These are phyloP conservation scores for fruit fly (Drosophila melanogaster) DNA, from an alignment of 1,140 invertebrate genomes.

Conservation along the genomic window DNA sequence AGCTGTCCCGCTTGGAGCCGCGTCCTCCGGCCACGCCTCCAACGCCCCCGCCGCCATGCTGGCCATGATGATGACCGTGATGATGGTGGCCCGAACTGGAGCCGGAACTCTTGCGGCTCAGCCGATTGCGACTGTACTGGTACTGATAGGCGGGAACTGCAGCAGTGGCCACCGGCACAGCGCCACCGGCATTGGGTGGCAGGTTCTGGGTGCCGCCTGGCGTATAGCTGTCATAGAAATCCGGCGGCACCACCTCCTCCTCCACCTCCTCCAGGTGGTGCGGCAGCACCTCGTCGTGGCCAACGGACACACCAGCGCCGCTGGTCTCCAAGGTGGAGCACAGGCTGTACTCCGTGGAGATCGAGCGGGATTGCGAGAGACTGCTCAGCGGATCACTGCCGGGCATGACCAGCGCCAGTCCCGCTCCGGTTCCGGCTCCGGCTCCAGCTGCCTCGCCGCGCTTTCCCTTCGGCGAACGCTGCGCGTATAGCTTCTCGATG, in stretches of 20 bases:
- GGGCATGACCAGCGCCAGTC: slow-evolving; percentile 56
- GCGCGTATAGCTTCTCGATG: slow-evolving; percentile 75
- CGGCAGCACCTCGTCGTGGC: slow-evolving; percentile 19
- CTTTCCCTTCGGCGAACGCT: slow-evolving; percentile 69
- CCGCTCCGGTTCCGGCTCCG: background rate
- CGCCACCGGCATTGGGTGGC: slow-evolving; percentile 22
- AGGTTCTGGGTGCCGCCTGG: slow-evolving; percentile 68
- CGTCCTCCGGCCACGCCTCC: slow-evolving; percentile 28
- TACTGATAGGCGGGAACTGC: slow-evolving; percentile 72
- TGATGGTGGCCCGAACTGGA: slow-evolving; percentile 67
- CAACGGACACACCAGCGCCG: slow-evolving; percentile 1
- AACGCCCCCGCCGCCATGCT: slow-evolving; percentile 21
- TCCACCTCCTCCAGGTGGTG: slow-evolving; percentile 7
- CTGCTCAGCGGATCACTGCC: slow-evolving; percentile 68
- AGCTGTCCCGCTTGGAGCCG: slow-evolving; percentile 74
- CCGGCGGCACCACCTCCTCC: slow-evolving; percentile 77
- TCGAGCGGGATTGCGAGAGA: slow-evolving; percentile 57
- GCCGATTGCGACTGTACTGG: slow-evolving; percentile 72
- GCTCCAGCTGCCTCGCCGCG: slow-evolving; percentile 34
- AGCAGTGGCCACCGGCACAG: slow-evolving; percentile 6
- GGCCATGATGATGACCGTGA: slow-evolving; percentile 28
- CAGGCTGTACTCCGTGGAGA: slow-evolving; percentile 67
- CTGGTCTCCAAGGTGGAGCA: slow-evolving; percentile 57
- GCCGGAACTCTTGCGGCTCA: slow-evolving; percentile 73
- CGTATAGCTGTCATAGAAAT: slow-evolving; percentile 77